A percentile compares a stretch with the other conserved stretches of the same genome.
Evolutionary conservation across 2,113 vertebrate species (phyloP).

Genomic region (Phylloscopus whistleri): DNA sequence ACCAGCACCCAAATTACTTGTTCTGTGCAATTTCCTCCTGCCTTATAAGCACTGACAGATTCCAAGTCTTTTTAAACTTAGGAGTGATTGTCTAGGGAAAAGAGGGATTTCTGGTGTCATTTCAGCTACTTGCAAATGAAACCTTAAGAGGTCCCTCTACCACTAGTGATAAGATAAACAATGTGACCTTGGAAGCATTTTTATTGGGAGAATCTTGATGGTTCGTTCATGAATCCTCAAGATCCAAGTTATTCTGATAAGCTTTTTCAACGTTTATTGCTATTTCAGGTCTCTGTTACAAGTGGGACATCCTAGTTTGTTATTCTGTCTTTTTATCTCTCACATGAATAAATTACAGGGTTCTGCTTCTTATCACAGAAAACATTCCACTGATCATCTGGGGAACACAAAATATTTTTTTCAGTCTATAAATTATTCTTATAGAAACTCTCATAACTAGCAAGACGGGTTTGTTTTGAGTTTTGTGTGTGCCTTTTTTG

Average conservation of each 20-base stretch:
- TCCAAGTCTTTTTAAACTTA: conserved; percentile 36
- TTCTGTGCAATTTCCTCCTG: conserved; percentile 4
- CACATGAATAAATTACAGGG: conserved; percentile 69
- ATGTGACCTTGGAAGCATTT: conserved; percentile 20
- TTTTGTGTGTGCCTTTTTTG: conserved; percentile 28
- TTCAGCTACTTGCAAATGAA: conserved; percentile 28
- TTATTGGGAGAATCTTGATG: conserved; percentile 14
- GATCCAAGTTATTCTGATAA: conserved; percentile 6
- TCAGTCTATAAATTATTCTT: conserved; percentile 69
- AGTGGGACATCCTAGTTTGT: conserved; percentile 50
- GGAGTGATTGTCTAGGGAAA: conserved; percentile 26
- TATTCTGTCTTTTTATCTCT: conserved; percentile 67
- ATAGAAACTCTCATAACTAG: conserved; percentile 62
- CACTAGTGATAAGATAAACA: conserved; percentile 13
- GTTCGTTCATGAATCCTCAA: conserved; percentile 10
- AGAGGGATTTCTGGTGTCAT: not conserved
- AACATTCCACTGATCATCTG: conserved; percentile 64
- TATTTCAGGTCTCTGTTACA: conserved; percentile 58
- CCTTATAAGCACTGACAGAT: conserved; percentile 28
- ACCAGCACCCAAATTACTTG: conserved; percentile 37
- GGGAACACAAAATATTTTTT: conserved; percentile 68
- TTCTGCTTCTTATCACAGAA: conserved; percentile 73
- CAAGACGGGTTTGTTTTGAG: conserved; percentile 20
- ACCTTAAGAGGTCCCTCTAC: not conserved
- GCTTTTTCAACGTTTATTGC: conserved; percentile 40